Conservation (phyloP, 1,140 invertebrate genomes). For the Sarcophaga bullata region DNA sequence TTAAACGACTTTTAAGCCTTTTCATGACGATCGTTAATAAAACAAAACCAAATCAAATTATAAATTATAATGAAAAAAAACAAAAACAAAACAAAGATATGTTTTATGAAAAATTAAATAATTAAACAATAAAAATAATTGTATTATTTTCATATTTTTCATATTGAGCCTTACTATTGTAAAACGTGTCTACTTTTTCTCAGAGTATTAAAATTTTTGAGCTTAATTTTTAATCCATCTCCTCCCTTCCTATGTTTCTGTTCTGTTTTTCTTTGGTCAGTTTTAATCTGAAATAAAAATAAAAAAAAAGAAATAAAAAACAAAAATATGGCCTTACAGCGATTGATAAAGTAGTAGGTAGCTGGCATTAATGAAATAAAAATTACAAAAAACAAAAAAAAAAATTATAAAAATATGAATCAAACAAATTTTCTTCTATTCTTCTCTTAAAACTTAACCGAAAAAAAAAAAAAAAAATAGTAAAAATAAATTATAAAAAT, state of each 20-base stretch:
- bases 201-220: not conserved
- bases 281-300: not conserved
- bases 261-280: slow-evolving; percentile 15
- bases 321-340: not conserved
- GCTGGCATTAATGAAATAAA: slow-evolving; percentile 13
- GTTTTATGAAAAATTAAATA: not conserved
- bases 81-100: not conserved
- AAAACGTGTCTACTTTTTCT: slow-evolving; percentile 21
- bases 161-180: slow-evolving; percentile 14
- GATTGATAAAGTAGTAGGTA: slow-evolving; percentile 11
- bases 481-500: not conserved
- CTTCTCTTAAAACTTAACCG: no score
- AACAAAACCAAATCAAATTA: not conserved
- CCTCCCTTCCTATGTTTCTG: not conserved
- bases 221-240: not conserved
- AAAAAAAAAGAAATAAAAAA: no score
- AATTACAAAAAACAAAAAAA: not conserved
- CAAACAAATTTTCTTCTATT: no score
- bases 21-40: slow-evolving; percentile 20
- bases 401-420: not conserved
- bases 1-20: slow-evolving; percentile 37
- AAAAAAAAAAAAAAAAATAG: not conserved
- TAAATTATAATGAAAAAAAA: not conserved
- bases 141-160: not conserved
- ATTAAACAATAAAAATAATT: not conserved